These are phyloP conservation scores for Marmota flaviventris DNA, from an alignment of 2,113 vertebrate species.

Conservation along the genomic window DNA sequence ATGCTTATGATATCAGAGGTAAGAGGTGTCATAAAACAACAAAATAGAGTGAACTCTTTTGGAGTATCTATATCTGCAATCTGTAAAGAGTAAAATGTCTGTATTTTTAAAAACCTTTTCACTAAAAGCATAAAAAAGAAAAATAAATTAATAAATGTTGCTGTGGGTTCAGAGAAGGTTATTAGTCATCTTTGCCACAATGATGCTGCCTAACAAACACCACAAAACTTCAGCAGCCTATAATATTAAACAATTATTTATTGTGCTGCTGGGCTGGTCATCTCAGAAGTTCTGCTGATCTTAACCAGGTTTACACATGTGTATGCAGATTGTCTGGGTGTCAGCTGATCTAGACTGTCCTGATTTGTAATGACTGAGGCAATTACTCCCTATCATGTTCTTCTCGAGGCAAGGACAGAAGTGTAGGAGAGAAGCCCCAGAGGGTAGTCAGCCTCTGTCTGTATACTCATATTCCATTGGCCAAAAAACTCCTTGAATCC, in stretches of 20 bases:
- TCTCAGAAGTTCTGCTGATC: background rate
- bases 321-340: background rate
- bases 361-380: background rate
- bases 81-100: conserved; percentile 92
- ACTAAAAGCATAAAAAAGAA: conserved; percentile 90
- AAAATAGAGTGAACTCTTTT: conserved; percentile 86
- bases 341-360: background rate
- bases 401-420: background rate
- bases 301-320: background rate
- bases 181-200: background rate
- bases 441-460: background rate
- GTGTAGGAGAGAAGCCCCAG: background rate
- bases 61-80: conserved; percentile 89
- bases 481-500: background rate
- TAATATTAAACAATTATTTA: background rate
- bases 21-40: conserved; percentile 82
- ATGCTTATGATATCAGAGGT: conserved; percentile 85
- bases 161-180: background rate
- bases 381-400: background rate
- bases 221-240: background rate
- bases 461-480: background rate
- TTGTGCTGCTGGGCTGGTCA: background rate
- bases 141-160: too few species aligned
- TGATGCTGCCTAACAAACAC: background rate
- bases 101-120: conserved; percentile 94